phyloP scores from a whole-genome alignment of 2,113 vertebrate species.

The Mungos mungo region DNA sequence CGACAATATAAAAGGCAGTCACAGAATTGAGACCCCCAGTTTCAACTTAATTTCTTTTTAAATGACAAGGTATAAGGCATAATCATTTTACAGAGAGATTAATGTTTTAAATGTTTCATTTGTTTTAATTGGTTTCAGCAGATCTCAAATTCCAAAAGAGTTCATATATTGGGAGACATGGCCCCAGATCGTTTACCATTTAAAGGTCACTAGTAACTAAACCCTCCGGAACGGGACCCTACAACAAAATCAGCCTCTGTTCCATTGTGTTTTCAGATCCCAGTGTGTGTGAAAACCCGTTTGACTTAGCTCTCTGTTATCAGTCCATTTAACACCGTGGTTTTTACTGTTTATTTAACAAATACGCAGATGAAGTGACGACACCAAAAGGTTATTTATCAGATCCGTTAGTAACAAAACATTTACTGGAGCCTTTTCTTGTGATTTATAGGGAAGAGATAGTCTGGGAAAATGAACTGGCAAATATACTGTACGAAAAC shows the following conservation, averaged over 20 bases:
- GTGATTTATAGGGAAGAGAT: not conserved
- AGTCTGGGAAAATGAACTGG: not conserved
- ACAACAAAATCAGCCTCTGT: not conserved
- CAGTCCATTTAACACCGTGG: not conserved
- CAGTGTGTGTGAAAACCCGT: not conserved
- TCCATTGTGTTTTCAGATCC: not conserved
- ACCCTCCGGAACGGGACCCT: not conserved
- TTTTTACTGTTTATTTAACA: not conserved
- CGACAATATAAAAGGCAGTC: conserved; percentile 18
- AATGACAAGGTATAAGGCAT: not conserved
- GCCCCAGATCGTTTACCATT: not conserved
- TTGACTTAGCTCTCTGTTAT: not conserved
- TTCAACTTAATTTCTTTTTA: conserved; percentile 37
- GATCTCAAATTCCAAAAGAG: not conserved
- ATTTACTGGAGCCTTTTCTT: not conserved
- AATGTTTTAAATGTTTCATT: conserved; percentile 2
- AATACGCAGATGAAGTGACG: not conserved
- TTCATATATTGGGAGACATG: not conserved
- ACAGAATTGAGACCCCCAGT: conserved; percentile 38
- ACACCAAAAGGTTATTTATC: not conserved
- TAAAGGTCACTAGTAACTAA: not conserved
- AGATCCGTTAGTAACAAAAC: not conserved
- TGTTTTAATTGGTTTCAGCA: not conserved
- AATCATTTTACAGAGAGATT: not conserved
- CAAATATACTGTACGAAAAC: not conserved